Evolutionary conservation across 2,888 invertebrate genomes (phyloP).

Genomic region (Invenusta paracnida): DNA sequence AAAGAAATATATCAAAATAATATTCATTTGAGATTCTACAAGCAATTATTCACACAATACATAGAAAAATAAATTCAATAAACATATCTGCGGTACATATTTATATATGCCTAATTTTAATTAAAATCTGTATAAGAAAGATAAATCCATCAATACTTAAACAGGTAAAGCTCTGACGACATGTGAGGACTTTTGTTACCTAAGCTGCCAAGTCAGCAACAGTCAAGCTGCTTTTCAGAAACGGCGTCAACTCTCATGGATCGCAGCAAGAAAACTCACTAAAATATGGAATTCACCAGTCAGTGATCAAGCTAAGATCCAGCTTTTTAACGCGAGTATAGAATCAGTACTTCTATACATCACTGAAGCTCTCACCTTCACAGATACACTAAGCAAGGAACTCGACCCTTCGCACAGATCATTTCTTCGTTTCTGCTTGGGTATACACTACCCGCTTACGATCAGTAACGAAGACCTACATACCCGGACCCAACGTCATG

Average conservation of each 20-base stretch:
- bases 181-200: not conserved
- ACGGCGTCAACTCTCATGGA: not conserved
- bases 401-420: conserved; percentile 2
- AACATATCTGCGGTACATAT: too few relatives aligned
- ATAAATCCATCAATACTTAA: too few relatives aligned
- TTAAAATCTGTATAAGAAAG: too few relatives aligned
- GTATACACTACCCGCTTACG: not conserved
- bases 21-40: too few relatives aligned
- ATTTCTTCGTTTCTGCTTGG: not conserved
- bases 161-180: not conserved
- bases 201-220: not conserved
- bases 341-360: not conserved
- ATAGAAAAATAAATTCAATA: too few relatives aligned
- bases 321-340: not conserved
- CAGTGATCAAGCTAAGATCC: not conserved
- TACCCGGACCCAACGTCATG: not conserved
- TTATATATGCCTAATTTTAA: too few relatives aligned
- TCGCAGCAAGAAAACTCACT: not conserved
- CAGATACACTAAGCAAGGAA: not conserved
- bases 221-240: not conserved
- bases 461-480: not conserved
- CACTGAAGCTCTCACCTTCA: not conserved
- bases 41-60: too few relatives aligned
- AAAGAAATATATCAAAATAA: too few relatives aligned
- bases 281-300: not conserved